phyloP scores from a whole-genome alignment of 2,888 invertebrate species.

The Plebejus anna region DNA sequence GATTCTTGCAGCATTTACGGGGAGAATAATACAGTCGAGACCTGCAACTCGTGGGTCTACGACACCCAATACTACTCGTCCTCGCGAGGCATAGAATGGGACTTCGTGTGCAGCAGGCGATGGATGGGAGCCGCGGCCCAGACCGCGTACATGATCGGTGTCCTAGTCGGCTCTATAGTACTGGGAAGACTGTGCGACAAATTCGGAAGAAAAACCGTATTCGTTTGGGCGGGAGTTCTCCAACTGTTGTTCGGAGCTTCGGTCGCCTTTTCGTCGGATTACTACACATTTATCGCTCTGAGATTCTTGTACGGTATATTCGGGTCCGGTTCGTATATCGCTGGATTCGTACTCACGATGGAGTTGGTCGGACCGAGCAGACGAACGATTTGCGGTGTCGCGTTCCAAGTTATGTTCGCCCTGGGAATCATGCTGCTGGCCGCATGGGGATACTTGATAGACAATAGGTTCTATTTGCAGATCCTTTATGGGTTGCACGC shows the following conservation, averaged over 20 bases:
- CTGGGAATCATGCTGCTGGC: constrained; percentile 89
- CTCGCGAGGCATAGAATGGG: constrained; percentile 90
- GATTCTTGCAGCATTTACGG: constrained; percentile 82
- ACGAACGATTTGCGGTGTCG: constrained; percentile 89
- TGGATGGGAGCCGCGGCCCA: constrained; percentile 92
- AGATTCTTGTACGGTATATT: constrained; percentile 89
- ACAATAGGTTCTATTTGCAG: constrained; percentile 87
- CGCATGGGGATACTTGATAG: constrained; percentile 88
- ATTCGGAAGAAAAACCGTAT: constrained; percentile 88
- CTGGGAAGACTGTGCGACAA: constrained; percentile 90
- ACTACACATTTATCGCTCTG: constrained; percentile 83
- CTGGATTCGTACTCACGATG: constrained; percentile 87
- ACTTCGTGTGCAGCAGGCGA: constrained; percentile 87
- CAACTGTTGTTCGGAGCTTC: constrained; percentile 85
- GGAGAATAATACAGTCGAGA: constrained; percentile 56
- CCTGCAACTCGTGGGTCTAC: constrained; percentile 83
- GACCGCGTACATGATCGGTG: constrained; percentile 90
- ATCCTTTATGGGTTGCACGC: constrained; percentile 88
- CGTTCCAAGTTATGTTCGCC: constrained; percentile 90
- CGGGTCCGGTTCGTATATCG: constrained; percentile 87
- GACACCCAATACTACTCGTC: constrained; percentile 86
- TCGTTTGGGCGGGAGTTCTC: constrained; percentile 86
- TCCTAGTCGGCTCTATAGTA: constrained; percentile 87
- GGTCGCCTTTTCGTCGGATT: constrained; percentile 88
- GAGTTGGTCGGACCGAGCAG: constrained; percentile 90